phyloP scores from a whole-genome alignment of 2,797 vertebrate genomes.

The Leucoraja ocellata region DNA sequence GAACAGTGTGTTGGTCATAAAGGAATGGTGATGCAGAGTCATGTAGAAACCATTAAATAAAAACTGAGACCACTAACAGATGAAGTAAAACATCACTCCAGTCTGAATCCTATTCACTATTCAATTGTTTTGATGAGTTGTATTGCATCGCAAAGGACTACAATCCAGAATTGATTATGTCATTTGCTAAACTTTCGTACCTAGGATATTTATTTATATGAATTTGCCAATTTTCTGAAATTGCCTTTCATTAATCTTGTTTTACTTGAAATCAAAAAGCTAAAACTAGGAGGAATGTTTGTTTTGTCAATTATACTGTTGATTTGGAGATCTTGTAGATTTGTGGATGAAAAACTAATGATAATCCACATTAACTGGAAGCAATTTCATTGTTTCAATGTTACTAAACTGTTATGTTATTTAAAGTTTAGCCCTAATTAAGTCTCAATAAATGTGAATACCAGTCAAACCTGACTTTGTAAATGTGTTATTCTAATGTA shows the following conservation, averaged over 20 bases:
- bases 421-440: not conserved
- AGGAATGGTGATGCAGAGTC: slow-evolving; percentile 70
- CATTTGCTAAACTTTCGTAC: not conserved
- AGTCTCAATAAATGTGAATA: too few relatives aligned
- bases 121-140: not conserved
- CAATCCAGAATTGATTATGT: not conserved
- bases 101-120: not conserved
- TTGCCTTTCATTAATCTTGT: not conserved
- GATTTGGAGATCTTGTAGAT: not conserved
- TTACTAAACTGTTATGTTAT: not conserved
- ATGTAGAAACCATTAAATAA: slow-evolving; percentile 63
- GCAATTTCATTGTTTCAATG: not conserved
- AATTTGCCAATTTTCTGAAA: not conserved
- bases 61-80: not conserved
- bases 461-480: not conserved
- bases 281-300: not conserved
- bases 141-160: not conserved
- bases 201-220: not conserved
- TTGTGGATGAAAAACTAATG: not conserved
- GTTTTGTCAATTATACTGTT: not conserved
- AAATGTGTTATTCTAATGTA: not conserved
- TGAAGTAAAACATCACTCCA: slow-evolving; percentile 33
- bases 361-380: not conserved
- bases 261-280: not conserved
- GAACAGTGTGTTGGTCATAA: slow-evolving; percentile 63